phyloP scores from a whole-genome alignment of 2,113 vertebrate species.

The Catharus minimus region DNA sequence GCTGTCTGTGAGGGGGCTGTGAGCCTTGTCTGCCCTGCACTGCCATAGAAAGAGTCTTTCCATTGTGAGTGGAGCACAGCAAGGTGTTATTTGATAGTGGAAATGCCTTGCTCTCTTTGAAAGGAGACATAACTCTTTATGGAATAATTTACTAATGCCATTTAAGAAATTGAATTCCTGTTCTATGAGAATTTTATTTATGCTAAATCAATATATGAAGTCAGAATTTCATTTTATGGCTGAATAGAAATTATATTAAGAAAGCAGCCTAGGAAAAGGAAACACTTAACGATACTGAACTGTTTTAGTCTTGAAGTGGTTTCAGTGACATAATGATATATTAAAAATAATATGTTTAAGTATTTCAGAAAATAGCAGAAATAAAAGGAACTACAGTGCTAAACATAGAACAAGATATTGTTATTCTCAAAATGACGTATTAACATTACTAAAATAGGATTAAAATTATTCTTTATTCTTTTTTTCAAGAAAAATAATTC shows the following conservation, averaged over 20 bases:
- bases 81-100: background rate
- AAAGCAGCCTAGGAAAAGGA: slow-evolving; percentile 1
- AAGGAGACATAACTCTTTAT: background rate
- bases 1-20: background rate
- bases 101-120: background rate
- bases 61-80: background rate
- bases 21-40: background rate
- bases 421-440: background rate
- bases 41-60: background rate
- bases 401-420: background rate
- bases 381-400: background rate
- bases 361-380: background rate
- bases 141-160: slow-evolving; percentile 29
- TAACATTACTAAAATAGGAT: background rate
- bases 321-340: background rate
- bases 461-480: background rate
- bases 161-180: slow-evolving; percentile 50
- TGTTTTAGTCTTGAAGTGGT: background rate
- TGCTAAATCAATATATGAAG: slow-evolving; percentile 52
- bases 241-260: slow-evolving; percentile 17
- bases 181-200: slow-evolving; percentile 44
- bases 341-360: background rate
- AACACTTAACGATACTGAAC: background rate
- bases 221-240: slow-evolving; percentile 34
- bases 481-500: background rate